A percentile compares a stretch with the other conserved stretches of the same genome.
Evolutionary conservation across 2,888 invertebrate species (phyloP).

Genomic region (Chrysina gloriosa): DNA sequence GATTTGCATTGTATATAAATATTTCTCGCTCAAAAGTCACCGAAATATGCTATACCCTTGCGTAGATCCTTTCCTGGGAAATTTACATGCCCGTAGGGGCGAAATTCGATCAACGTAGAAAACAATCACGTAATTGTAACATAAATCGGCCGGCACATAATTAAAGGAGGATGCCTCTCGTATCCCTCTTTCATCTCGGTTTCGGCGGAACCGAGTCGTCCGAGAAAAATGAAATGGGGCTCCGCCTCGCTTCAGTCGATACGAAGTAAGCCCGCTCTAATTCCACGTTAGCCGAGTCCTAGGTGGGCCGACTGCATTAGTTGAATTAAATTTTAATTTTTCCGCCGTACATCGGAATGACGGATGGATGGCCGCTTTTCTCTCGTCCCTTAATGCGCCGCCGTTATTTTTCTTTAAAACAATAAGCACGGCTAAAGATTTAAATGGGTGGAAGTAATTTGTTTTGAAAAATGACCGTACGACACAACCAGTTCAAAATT

Average conservation of each 20-base stretch:
- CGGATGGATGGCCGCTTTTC: slow-evolving; percentile 14
- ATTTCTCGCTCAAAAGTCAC: no score
- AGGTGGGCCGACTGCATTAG: slow-evolving; percentile 20
- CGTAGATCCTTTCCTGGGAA: not conserved
- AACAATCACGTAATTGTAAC: slow-evolving; percentile 20
- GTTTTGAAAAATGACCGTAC: slow-evolving; percentile 8
- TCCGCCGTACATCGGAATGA: slow-evolving; percentile 26
- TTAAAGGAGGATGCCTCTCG: not conserved
- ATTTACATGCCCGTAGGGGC: not conserved
- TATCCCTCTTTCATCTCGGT: not conserved
- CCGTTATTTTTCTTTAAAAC: slow-evolving; percentile 13
- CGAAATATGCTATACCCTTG: no score
- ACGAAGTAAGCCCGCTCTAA: slow-evolving; percentile 2
- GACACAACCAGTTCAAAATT: not conserved
- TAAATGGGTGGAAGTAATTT: slow-evolving; percentile 25
- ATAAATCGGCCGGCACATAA: slow-evolving; percentile 10
- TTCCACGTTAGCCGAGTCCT: slow-evolving; percentile 11
- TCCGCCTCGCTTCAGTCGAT: not conserved
- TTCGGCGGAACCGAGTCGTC: not conserved
- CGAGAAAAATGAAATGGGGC: slow-evolving; percentile 9
- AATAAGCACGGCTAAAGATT: slow-evolving; percentile 6
- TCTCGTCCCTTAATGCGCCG: not conserved
- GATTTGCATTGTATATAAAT: no score
- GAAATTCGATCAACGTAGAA: not conserved
- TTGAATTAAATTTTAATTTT: slow-evolving; percentile 37